phyloP scores from a whole-genome alignment of 2,888 invertebrate genomes.

The Chloromyia formosa region DNA sequence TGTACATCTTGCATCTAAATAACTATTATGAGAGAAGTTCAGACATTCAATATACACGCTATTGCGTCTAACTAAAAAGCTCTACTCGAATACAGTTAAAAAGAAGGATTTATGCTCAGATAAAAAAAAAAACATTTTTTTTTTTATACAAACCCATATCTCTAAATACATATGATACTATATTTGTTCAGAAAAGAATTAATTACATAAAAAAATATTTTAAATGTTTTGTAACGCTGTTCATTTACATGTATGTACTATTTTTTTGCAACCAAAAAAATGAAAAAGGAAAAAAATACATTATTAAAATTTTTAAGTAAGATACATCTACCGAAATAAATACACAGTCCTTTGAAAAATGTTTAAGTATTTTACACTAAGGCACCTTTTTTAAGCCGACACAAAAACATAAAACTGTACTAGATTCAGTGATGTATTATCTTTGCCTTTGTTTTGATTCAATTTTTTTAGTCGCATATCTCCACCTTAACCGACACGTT shows the following conservation, averaged over 20 bases:
- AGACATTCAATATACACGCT: constrained; percentile 15
- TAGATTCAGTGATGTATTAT: neutral
- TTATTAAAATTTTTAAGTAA: too few relatives aligned
- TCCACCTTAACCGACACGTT: too few relatives aligned
- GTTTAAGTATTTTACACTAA: constrained; percentile 44
- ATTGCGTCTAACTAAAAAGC: constrained; percentile 25
- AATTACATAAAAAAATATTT: neutral
- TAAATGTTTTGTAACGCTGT: neutral
- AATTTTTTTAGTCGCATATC: too few relatives aligned
- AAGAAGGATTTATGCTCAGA: constrained; percentile 7
- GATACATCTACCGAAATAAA: constrained; percentile 23
- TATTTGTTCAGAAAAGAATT: neutral
- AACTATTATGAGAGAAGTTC: neutral
- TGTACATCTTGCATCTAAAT: neutral
- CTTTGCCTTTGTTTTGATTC: too few relatives aligned
- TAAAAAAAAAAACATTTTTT: constrained; percentile 18
- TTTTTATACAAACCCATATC: constrained; percentile 37
- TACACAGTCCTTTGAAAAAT: constrained; percentile 18
- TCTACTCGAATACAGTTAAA: constrained; percentile 35
- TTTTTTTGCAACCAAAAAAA: constrained; percentile 38
- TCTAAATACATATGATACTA: constrained; percentile 21
- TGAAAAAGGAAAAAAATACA: constrained; percentile 6
- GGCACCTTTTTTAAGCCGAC: constrained; percentile 45
- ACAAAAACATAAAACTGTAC: constrained; percentile 24
- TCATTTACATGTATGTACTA: too few relatives aligned